phyloP scores from a whole-genome alignment of 2,888 invertebrate species.

The Microplitis deprimator region DNA sequence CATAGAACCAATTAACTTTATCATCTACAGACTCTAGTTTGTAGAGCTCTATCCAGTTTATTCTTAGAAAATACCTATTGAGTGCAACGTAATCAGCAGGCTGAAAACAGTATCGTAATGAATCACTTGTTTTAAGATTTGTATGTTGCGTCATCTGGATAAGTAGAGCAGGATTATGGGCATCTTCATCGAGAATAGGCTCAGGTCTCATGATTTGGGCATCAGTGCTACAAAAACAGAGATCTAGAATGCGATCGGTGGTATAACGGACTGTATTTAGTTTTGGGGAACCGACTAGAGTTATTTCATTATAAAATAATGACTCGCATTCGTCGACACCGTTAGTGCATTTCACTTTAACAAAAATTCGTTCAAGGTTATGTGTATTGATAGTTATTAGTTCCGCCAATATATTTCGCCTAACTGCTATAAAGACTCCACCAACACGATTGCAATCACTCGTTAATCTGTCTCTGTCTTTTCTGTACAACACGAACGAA shows the following conservation, averaged over 20 bases:
- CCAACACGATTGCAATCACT: neutral
- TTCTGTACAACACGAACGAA: neutral
- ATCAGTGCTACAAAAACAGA: neutral
- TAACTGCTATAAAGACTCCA: slow-evolving; percentile 6
- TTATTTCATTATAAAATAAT: neutral
- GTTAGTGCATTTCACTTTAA: neutral
- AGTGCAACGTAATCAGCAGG: slow-evolving; percentile 9
- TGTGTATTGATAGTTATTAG: neutral
- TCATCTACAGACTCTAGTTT: neutral
- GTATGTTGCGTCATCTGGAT: neutral
- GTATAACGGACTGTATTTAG: neutral
- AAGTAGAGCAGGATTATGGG: neutral
- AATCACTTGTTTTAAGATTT: neutral
- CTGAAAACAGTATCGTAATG: neutral
- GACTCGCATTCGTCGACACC: neutral
- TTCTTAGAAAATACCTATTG: neutral
- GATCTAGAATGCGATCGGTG: neutral
- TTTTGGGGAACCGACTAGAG: neutral
- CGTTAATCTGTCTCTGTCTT: neutral
- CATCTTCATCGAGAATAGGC: neutral
- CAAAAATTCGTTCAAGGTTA: neutral
- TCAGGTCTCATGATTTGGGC: neutral
- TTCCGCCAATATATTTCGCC: neutral
- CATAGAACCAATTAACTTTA: slow-evolving; percentile 11
- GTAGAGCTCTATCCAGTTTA: slow-evolving; percentile 19